These are phyloP conservation scores for Strigamia maritima DNA, from an alignment of 2,888 invertebrate genomes.

Conservation along the genomic window DNA sequence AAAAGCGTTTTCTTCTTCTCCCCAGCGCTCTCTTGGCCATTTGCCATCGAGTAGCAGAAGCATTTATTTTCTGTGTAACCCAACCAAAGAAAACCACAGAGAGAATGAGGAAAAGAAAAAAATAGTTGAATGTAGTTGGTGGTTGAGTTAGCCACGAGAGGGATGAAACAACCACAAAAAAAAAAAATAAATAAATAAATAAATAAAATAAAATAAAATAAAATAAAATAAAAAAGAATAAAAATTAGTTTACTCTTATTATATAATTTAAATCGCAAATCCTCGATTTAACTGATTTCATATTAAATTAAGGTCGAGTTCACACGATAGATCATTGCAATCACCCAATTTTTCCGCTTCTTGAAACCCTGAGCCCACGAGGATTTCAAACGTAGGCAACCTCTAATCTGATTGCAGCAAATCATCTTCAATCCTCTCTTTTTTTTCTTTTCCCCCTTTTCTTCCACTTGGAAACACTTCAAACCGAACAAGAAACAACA, in stretches of 20 bases:
- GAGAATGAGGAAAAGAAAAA: background rate
- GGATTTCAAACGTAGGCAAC: slow-evolving; percentile 23
- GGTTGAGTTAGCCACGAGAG: background rate
- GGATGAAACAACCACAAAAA: background rate
- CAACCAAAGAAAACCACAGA: slow-evolving; percentile 7
- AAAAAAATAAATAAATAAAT: background rate
- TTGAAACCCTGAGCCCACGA: slow-evolving; percentile 1
- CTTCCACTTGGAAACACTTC: background rate
- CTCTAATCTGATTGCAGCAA: slow-evolving; percentile 15
- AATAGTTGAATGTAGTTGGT: background rate
- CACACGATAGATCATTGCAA: slow-evolving; percentile 23
- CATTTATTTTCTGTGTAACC: slow-evolving; percentile 18
- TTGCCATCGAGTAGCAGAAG: slow-evolving; percentile 14
- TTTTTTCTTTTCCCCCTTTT: background rate
- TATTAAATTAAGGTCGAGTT: slow-evolving; percentile 23
- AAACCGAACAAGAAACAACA: background rate
- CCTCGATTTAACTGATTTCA: background rate
- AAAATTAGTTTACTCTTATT: background rate
- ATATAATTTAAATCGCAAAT: background rate
- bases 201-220: background rate
- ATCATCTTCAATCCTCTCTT: slow-evolving; percentile 15
- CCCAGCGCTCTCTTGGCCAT: background rate
- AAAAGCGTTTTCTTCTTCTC: slow-evolving; percentile 5
- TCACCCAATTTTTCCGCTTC: slow-evolving; percentile 23
- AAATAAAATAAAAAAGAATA: too few species aligned